Percentiles rank a stretch among this genome's conserved stretches.
These are phyloP conservation scores for Eupeodes luniger DNA, from an alignment of 2,888 invertebrate species.

Conservation along the genomic window DNA sequence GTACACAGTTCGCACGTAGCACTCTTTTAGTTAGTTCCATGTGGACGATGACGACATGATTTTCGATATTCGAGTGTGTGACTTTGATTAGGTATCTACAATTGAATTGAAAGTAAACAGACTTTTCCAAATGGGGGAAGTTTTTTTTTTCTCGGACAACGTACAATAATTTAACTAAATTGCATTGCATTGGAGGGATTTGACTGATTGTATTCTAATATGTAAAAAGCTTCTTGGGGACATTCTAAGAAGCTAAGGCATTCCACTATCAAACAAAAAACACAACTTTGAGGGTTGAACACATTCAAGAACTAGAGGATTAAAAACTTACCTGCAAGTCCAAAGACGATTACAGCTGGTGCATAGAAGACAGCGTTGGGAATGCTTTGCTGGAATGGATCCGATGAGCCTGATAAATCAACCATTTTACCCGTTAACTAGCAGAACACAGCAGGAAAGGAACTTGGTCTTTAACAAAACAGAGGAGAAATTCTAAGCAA, in stretches of 20 bases:
- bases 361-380: conserved; percentile 94
- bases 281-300: conserved; percentile 37
- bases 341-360: conserved; percentile 91
- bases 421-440: conserved; percentile 87
- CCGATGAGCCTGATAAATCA: conserved; percentile 91
- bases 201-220: not conserved
- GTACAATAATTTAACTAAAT: not conserved
- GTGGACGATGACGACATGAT: conserved; percentile 46
- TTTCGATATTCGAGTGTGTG: not conserved
- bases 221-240: not conserved
- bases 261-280: conserved; percentile 45
- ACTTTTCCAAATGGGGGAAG: not conserved
- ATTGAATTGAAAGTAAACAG: conserved; percentile 43
- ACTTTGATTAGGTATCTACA: conserved; percentile 27
- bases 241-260: conserved; percentile 50
- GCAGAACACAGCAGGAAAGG: not conserved
- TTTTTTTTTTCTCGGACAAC: not conserved
- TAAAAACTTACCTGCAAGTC: conserved; percentile 89
- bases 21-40: conserved; percentile 46
- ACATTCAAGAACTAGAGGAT: conserved; percentile 26
- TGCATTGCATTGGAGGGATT: conserved; percentile 20
- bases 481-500: conserved; percentile 5
- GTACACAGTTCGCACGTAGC: conserved; percentile 42
- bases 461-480: not conserved
- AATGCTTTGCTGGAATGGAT: conserved; percentile 94